phyloP scores from a whole-genome alignment of 2,888 invertebrate species.

The Heliconius aoede region DNA sequence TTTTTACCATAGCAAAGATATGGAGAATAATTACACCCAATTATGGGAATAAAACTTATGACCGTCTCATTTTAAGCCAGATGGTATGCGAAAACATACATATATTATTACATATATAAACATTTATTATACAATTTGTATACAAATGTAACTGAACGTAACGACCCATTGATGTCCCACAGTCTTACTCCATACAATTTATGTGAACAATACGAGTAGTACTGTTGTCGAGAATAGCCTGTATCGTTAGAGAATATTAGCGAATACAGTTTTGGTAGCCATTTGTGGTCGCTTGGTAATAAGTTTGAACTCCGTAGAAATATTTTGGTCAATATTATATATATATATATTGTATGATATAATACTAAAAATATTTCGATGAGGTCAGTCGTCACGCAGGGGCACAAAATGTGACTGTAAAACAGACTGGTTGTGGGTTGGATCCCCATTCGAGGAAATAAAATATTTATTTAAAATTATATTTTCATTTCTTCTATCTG shows the following conservation, averaged over 20 bases:
- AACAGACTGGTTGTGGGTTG: background rate
- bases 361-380: background rate
- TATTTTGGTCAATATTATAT: background rate
- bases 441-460: background rate
- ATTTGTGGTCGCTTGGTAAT: conserved; percentile 12
- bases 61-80: background rate
- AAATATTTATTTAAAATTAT: too few relatives aligned
- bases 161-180: conserved; percentile 45
- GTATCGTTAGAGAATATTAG: conserved; percentile 30
- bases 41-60: background rate
- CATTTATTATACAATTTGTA: conserved; percentile 44
- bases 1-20: background rate
- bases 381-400: too few relatives aligned
- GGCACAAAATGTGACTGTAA: too few relatives aligned
- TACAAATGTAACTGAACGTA: conserved; percentile 42
- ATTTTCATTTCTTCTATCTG: too few relatives aligned
- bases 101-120: conserved; percentile 13
- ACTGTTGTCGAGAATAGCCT: conserved; percentile 35
- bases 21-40: too few relatives aligned
- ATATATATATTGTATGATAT: background rate
- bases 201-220: conserved; percentile 40
- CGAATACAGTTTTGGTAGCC: conserved; percentile 11
- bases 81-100: background rate
- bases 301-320: background rate
- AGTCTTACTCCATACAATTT: conserved; percentile 40